Evolutionary conservation across 1,140 invertebrate species (phyloP).

Genomic region (Drosophila chauvacae): DNA sequence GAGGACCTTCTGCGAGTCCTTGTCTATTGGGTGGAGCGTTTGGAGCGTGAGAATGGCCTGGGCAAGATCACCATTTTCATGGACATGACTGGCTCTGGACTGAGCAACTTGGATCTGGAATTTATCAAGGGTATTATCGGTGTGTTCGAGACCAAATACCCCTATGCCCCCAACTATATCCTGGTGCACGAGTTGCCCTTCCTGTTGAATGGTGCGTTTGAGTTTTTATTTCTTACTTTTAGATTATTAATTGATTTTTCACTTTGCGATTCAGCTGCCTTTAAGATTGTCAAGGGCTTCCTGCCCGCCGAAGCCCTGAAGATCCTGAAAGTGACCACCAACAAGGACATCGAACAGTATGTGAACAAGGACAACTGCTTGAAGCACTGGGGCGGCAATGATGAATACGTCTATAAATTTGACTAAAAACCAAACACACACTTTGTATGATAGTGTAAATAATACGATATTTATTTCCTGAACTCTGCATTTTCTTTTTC

Average conservation of each 20-base stretch:
- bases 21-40: slow-evolving; percentile 94
- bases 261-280: slow-evolving; percentile 89
- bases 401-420: slow-evolving; percentile 86
- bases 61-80: slow-evolving; percentile 94
- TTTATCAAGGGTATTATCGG: slow-evolving; percentile 92
- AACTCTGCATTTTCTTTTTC: neutral
- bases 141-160: slow-evolving; percentile 93
- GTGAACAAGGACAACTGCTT: slow-evolving; percentile 91
- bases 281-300: slow-evolving; percentile 95
- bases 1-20: slow-evolving; percentile 91
- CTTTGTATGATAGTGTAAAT: slow-evolving; percentile 58
- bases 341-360: slow-evolving; percentile 90
- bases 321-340: slow-evolving; percentile 94
- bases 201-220: slow-evolving; percentile 92
- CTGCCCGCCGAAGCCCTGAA: slow-evolving; percentile 94
- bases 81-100: slow-evolving; percentile 94
- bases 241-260: slow-evolving; percentile 15
- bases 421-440: slow-evolving; percentile 1
- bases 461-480: slow-evolving; percentile 62
- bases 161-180: slow-evolving; percentile 94
- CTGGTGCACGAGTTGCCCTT: slow-evolving; percentile 97
- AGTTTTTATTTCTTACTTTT: neutral
- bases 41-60: slow-evolving; percentile 91
- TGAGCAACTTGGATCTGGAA: slow-evolving; percentile 95
- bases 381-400: slow-evolving; percentile 93